phyloP scores from a whole-genome alignment of 2,113 vertebrate species.

The Rhipidura dahli region DNA sequence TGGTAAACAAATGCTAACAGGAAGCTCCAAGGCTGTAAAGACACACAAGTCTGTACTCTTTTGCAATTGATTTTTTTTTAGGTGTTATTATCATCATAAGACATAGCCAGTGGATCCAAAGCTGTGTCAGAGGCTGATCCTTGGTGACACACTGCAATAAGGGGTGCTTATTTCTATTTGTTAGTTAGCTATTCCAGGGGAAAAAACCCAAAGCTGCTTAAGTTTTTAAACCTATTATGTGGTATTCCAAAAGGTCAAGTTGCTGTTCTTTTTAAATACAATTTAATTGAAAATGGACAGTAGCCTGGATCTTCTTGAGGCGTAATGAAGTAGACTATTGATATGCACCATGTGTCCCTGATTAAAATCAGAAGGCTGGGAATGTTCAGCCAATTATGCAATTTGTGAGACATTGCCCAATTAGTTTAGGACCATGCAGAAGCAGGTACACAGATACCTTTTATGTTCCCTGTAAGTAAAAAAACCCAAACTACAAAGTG shows the following conservation, averaged over 20 bases:
- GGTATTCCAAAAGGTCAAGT: slow-evolving; percentile 41
- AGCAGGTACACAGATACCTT: background rate
- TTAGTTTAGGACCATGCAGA: slow-evolving; percentile 17
- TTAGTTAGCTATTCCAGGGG: background rate
- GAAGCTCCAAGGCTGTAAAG: background rate
- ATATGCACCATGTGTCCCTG: slow-evolving; percentile 26
- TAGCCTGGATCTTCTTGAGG: slow-evolving; percentile 34
- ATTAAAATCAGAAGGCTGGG: slow-evolving; percentile 41
- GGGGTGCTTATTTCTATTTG: background rate
- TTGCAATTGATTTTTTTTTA: background rate
- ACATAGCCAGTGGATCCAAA: background rate
- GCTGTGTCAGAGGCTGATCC: background rate
- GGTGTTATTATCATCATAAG: background rate
- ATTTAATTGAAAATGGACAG: slow-evolving; percentile 49
- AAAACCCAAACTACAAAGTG: background rate
- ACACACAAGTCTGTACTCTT: background rate
- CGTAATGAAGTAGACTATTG: slow-evolving; percentile 23
- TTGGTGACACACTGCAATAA: background rate
- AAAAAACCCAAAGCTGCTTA: background rate
- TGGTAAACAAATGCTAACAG: background rate
- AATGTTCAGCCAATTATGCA: slow-evolving; percentile 45
- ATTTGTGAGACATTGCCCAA: slow-evolving; percentile 25
- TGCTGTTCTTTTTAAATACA: slow-evolving; percentile 38
- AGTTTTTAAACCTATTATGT: slow-evolving; percentile 51
- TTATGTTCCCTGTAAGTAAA: background rate